Percentiles rank a stretch among this genome's conserved stretches.
These are phyloP conservation scores for Apamea monoglypha DNA, from an alignment of 2,888 invertebrate genomes.

Conservation along the genomic window DNA sequence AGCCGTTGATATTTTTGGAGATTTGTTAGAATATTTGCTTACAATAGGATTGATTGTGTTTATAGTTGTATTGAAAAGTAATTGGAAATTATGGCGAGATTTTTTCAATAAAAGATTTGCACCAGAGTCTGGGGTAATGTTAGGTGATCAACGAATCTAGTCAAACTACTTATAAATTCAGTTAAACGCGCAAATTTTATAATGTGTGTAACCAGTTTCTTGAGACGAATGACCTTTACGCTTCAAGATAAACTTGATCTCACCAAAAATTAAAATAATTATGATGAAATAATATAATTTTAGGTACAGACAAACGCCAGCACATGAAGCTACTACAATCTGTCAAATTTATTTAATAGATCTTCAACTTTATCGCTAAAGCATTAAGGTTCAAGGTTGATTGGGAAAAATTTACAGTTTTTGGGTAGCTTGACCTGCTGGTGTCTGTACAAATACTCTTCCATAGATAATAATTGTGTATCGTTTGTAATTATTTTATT, in stretches of 20 bases:
- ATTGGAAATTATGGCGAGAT: slow-evolving; percentile 43
- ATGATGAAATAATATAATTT: slow-evolving; percentile 20
- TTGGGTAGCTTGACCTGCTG: too few relatives aligned
- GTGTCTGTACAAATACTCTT: neutral
- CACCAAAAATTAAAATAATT: slow-evolving; percentile 27
- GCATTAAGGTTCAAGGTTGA: too few relatives aligned
- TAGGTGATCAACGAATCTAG: slow-evolving; percentile 28
- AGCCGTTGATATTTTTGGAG: slow-evolving; percentile 9
- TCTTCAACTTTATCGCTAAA: too few relatives aligned
- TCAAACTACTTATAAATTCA: neutral
- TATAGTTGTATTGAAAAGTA: slow-evolving; percentile 32
- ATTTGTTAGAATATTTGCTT: slow-evolving; percentile 22
- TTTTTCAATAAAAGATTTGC: neutral
- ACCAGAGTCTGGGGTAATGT: slow-evolving; percentile 42
- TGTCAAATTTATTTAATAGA: too few relatives aligned
- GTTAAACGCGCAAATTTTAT: neutral
- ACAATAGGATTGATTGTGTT: slow-evolving; percentile 34
- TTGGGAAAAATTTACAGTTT: too few relatives aligned
- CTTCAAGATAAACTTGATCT: slow-evolving; percentile 28
- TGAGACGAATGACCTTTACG: neutral
- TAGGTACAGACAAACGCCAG: neutral
- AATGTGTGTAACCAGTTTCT: neutral
- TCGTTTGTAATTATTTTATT: slow-evolving; percentile 13
- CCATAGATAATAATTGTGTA: slow-evolving; percentile 26
- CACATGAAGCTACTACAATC: too few relatives aligned